Percentiles rank a stretch among this genome's conserved stretches.
phyloP scores from a whole-genome alignment of 2,797 vertebrate species.

The Hippocampus kuda region DNA sequence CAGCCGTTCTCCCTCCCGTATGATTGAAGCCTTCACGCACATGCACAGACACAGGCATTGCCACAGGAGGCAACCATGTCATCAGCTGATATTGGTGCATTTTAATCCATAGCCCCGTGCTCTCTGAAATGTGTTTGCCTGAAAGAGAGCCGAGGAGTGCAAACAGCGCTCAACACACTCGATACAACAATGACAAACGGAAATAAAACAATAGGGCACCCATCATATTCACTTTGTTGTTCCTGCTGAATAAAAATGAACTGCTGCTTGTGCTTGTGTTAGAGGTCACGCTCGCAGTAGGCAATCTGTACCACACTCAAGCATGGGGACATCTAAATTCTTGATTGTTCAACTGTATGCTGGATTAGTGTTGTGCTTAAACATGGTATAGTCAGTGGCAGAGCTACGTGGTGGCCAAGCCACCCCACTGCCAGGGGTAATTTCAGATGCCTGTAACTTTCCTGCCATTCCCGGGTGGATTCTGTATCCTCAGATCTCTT shows the following conservation, averaged over 20 bases:
- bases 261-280: no score
- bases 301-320: neutral
- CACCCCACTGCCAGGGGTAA: no score
- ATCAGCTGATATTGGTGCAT: constrained; percentile 45
- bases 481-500: no score
- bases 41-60: constrained; percentile 20
- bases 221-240: constrained; percentile 6
- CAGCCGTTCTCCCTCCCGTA: constrained; percentile 24
- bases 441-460: no score
- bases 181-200: constrained; percentile 25
- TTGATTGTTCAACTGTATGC: neutral
- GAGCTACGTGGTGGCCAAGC: no score
- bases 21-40: constrained; percentile 18
- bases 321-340: neutral
- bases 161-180: constrained; percentile 13
- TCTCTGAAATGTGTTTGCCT: constrained; percentile 24
- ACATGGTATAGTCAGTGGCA: neutral
- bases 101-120: constrained; percentile 35
- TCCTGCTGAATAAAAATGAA: constrained; percentile 12
- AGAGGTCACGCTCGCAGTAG: neutral
- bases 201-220: constrained; percentile 20
- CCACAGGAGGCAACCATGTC: constrained; percentile 35
- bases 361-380: neutral
- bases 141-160: constrained; percentile 11
- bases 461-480: no score